Evolutionary conservation across 2,797 vertebrate genomes (phyloP), one percentile per base, ranked within the genome.

Genomic region (Furcifer pardalis): DNA sequence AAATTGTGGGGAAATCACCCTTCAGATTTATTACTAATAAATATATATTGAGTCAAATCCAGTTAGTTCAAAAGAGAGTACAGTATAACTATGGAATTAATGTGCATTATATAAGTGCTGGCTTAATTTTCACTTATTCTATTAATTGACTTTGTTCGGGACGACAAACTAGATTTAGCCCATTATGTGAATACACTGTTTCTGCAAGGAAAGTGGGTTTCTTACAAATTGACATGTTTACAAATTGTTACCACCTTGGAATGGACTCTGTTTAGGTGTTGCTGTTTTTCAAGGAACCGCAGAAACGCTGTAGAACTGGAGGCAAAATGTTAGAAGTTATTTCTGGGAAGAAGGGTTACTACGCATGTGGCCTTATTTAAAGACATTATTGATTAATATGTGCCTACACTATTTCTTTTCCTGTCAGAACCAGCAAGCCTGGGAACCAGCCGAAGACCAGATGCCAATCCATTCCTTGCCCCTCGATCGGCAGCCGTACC

Each of bases 401-500:
- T 66, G 8, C 30, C 23, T 60, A 0, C 23, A 12, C 49, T 62
- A 7, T 17, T 44, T 25, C 25, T n/a, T 60, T 32, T 88, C 85
- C 87, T 86, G 83, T 78, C 90, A 98, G 97, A 96, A 91, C 69
- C 93, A 25, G 25, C 91, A 42, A 90, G 89, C 9, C 69, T 42
- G 0, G 95, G 94, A 78, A n/a, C 66, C 42, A 84, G 91, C 49
- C 97, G 96, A 92, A 96, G 97, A 88, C 83, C 95, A 44, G 98
- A 98, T 42, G 89, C 94, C 72, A 98, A 96, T 82, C 97, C 97
- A 0, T 99, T 99, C 96, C 92, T 99, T 94, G 98, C 97, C 1
- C 97, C 98, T 27, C 98, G 98, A 65, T 99, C 98, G 2, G 97
- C 98, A 5, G 98, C 98, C 0, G 97, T 99, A 60, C 98, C 98